Evolutionary conservation across 2,113 vertebrate genomes (phyloP).

Genomic region (Accipiter virgatus): DNA sequence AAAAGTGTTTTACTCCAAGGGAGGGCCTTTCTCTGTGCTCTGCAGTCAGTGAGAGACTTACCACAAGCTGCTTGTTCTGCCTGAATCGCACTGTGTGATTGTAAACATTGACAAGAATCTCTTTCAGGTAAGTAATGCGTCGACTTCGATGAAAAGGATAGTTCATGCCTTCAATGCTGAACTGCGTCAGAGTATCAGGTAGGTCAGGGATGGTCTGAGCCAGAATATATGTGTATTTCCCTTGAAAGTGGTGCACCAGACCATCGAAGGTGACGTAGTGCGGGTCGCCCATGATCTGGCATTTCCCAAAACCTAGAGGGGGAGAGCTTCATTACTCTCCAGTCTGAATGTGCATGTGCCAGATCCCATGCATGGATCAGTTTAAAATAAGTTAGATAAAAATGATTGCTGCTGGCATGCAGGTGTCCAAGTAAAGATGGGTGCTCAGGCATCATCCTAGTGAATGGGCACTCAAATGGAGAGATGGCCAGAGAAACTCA

Average conservation of each 20-base stretch:
- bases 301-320: slow-evolving; percentile 74
- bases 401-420: background rate
- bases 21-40: background rate
- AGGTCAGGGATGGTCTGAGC: slow-evolving; percentile 64
- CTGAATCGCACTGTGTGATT: slow-evolving; percentile 77
- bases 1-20: background rate
- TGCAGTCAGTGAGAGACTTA: slow-evolving; percentile 57
- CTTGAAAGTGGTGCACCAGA: slow-evolving; percentile 76
- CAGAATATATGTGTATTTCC: slow-evolving; percentile 74
- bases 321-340: background rate
- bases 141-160: background rate
- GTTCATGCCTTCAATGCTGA: slow-evolving; percentile 78
- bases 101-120: slow-evolving; percentile 77
- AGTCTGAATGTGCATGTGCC: background rate
- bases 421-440: background rate
- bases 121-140: slow-evolving; percentile 56
- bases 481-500: background rate
- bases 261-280: slow-evolving; percentile 80
- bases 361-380: background rate
- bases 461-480: background rate
- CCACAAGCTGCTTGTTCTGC: slow-evolving; percentile 66
- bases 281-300: slow-evolving; percentile 68
- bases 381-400: background rate
- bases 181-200: slow-evolving; percentile 64
- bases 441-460: background rate